These are phyloP conservation scores for Mixornis gularis DNA, from an alignment of 2,113 vertebrate species.

Conservation along the genomic window DNA sequence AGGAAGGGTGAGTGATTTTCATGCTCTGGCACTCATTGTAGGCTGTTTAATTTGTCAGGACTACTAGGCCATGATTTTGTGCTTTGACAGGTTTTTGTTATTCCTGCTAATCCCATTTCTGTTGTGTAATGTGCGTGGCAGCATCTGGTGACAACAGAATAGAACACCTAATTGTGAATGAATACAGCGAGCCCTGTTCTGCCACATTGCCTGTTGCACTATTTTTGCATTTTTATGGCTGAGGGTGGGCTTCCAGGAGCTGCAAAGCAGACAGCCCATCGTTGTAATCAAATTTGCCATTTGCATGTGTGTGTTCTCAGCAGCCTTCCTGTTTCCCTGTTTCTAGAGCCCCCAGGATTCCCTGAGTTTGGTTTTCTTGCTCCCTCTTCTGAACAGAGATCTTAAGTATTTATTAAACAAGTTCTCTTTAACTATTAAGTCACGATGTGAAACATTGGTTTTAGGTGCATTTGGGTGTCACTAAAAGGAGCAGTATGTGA, in stretches of 20 bases:
- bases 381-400: conserved; percentile 26
- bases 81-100: conserved; percentile 67
- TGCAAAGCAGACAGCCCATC: conserved; percentile 59
- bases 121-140: conserved; percentile 67
- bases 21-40: conserved; percentile 57
- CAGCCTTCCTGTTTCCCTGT: neutral
- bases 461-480: neutral
- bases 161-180: conserved; percentile 69
- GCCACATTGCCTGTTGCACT: conserved; percentile 59
- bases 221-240: conserved; percentile 65
- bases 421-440: neutral
- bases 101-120: conserved; percentile 66
- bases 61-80: conserved; percentile 62
- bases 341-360: neutral
- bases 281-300: conserved; percentile 63
- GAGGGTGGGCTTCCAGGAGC: conserved; percentile 53
- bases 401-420: neutral
- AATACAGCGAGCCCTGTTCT: conserved; percentile 56
- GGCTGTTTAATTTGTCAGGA: conserved; percentile 65
- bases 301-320: conserved; percentile 58
- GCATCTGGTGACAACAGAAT: conserved; percentile 68
- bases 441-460: neutral
- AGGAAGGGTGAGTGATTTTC: conserved; percentile 64
- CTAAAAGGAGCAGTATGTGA: neutral
- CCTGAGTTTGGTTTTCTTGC: neutral